A percentile compares a stretch with the other conserved stretches of the same genome.
phyloP scores from a whole-genome alignment of 2,113 vertebrate genomes.

The Dicerorhinus sumatrensis region DNA sequence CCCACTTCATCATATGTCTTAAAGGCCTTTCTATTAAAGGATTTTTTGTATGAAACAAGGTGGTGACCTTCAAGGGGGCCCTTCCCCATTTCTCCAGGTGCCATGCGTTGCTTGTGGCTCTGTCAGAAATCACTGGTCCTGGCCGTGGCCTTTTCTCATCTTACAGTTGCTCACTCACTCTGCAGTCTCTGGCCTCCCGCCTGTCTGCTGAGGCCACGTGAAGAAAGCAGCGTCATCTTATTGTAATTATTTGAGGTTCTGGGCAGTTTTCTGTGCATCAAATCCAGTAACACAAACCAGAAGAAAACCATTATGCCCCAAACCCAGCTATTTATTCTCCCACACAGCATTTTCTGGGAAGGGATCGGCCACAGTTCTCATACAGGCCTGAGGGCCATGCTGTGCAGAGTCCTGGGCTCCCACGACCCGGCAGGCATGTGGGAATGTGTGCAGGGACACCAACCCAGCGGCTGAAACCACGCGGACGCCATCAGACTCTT shows the following conservation, averaged over 20 bases:
- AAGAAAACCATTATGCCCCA: slow-evolving; percentile 76
- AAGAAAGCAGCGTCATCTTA: slow-evolving; percentile 65
- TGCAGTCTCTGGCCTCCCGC: slow-evolving; percentile 54
- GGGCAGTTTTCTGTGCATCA: slow-evolving; percentile 70
- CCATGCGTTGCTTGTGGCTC: slow-evolving; percentile 27
- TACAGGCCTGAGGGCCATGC: background rate
- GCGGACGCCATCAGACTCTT: background rate
- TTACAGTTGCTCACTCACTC: background rate
- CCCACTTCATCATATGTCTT: background rate
- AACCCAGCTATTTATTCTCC: slow-evolving; percentile 78
- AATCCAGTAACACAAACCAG: slow-evolving; percentile 78
- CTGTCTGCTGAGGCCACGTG: slow-evolving; percentile 74
- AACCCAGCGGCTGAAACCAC: background rate
- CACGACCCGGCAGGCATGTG: too few relatives aligned
- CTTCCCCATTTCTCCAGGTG: background rate
- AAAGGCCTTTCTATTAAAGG: slow-evolving; percentile 42
- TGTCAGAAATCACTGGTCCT: background rate
- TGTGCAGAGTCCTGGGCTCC: background rate
- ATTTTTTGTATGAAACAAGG: background rate
- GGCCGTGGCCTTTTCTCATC: slow-evolving; percentile 8
- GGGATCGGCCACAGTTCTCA: background rate
- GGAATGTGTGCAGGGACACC: background rate
- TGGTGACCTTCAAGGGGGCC: background rate
- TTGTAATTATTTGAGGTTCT: slow-evolving; percentile 81
- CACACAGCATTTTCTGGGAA: slow-evolving; percentile 76